A percentile compares a stretch with the other conserved stretches of the same genome.
These are phyloP conservation scores for Microtus ochrogaster DNA, from an alignment of 2,113 vertebrate species.

Conservation along the genomic window DNA sequence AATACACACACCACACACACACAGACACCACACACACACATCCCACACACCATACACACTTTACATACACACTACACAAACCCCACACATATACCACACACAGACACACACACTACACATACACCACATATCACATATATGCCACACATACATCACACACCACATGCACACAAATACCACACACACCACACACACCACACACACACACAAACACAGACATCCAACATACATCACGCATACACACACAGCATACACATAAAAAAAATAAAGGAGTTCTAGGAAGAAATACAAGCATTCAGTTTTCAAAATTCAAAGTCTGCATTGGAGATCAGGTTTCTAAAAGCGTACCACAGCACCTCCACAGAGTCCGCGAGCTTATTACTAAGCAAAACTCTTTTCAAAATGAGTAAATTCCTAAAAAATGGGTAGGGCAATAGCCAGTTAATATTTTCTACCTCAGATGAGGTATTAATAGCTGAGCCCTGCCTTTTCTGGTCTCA, in stretches of 20 bases:
- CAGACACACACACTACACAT: neutral
- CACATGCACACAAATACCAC: neutral
- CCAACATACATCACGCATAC: neutral
- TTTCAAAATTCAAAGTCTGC: neutral
- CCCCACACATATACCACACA: too few species aligned
- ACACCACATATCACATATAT: too few species aligned
- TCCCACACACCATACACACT: neutral
- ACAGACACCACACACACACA: neutral
- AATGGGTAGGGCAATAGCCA: constrained; percentile 43
- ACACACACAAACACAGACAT: neutral
- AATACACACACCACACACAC: neutral
- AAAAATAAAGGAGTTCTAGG: neutral
- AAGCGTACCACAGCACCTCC: neutral
- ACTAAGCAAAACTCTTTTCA: neutral
- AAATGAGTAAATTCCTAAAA: constrained; percentile 64
- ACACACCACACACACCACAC: neutral
- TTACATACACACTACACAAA: too few species aligned
- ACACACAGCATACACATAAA: neutral
- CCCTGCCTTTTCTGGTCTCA: constrained; percentile 51
- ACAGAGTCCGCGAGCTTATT: neutral
- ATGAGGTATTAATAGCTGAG: constrained; percentile 61
- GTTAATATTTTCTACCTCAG: constrained; percentile 59
- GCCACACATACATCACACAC: too few species aligned
- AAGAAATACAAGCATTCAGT: neutral
- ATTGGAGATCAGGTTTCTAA: constrained; percentile 17